These are phyloP conservation scores for Astatoreochromis straeleni DNA, from an alignment of 2,113 vertebrate genomes.

Conservation along the genomic window DNA sequence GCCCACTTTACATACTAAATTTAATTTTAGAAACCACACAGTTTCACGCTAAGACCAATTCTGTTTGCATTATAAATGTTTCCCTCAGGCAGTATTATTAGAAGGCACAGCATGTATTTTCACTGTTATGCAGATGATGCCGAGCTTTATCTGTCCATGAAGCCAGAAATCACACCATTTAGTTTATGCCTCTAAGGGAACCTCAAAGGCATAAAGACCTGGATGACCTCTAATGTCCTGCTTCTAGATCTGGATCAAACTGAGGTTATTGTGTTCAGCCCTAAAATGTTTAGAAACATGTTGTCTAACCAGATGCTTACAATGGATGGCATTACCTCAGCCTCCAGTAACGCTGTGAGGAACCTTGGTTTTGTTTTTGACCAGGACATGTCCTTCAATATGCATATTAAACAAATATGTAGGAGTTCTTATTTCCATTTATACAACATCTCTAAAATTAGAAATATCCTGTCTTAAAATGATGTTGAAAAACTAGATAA, in stretches of 20 bases:
- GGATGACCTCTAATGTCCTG: neutral
- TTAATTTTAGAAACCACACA: neutral
- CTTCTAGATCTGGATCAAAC: neutral
- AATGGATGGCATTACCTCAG: neutral
- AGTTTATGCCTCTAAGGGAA: neutral
- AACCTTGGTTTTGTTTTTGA: neutral
- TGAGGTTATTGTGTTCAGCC: neutral
- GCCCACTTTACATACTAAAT: neutral
- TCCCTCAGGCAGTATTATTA: neutral
- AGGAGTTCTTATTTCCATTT: neutral
- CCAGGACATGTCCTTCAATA: rapidly evolving
- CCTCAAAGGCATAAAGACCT: neutral
- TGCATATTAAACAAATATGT: neutral
- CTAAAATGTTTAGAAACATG: neutral
- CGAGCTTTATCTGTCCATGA: neutral
- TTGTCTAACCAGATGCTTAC: neutral
- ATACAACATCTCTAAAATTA: neutral
- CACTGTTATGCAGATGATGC: neutral
- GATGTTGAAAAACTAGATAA: neutral
- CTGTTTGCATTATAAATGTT: neutral
- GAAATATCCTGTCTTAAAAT: neutral
- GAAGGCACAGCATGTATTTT: neutral
- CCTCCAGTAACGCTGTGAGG: rapidly evolving
- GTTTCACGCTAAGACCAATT: neutral
- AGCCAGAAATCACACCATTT: neutral